Percentiles rank a stretch among this genome's conserved stretches.
phyloP scores from a whole-genome alignment of 37 sponge, comb jelly and placozoan genomes.

The Amphimedon queenslandica region DNA sequence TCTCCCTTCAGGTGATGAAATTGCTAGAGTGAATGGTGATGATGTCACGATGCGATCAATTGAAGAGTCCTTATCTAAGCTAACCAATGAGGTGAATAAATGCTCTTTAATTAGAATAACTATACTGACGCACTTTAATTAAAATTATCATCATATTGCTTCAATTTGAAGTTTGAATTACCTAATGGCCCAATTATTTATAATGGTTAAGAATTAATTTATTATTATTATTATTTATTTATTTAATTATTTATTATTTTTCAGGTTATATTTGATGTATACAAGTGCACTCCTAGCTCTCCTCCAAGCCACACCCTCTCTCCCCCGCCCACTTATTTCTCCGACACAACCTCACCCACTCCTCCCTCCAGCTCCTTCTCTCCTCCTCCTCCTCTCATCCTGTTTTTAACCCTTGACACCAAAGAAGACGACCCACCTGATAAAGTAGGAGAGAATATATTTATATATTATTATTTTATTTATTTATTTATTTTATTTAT shows the following conservation, averaged over 20 bases:
- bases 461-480: neutral
- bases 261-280: neutral
- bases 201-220: no score
- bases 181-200: no score
- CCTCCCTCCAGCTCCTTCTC: neutral
- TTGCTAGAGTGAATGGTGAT: constrained; percentile 20
- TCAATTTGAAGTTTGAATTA: no score
- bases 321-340: neutral
- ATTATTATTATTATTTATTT: no score
- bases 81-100: no score
- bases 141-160: no score
- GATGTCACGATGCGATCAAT: constrained; percentile 17
- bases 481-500: no score
- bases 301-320: neutral
- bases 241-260: no score
- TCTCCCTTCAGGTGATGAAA: constrained; percentile 44
- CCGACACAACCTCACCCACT: neutral
- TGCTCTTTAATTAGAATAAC: no score
- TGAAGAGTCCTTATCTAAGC: no score
- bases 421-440: constrained; percentile 47
- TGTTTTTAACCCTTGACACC: constrained; percentile 64
- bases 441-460: no score
- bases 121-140: no score
- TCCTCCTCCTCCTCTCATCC: constrained; percentile 31
- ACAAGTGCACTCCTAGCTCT: neutral